These are phyloP conservation scores for Mallotus villosus DNA, from an alignment of 2,797 vertebrate genomes.

Conservation along the genomic window DNA sequence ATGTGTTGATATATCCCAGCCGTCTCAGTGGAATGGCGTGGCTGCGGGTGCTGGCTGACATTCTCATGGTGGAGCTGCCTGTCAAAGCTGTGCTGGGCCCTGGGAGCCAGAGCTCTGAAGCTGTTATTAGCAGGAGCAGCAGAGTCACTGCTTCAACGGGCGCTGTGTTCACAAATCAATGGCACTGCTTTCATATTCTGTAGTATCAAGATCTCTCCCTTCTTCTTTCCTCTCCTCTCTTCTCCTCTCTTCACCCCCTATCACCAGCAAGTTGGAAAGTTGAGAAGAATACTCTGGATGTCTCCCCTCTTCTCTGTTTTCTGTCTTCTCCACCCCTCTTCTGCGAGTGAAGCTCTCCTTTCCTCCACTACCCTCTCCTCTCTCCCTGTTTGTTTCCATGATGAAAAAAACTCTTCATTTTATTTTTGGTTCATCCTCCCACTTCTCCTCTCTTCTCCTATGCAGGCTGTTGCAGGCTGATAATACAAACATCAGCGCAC, in stretches of 20 bases:
- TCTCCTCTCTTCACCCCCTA: neutral
- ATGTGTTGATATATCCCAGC: constrained; percentile 67
- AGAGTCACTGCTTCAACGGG: neutral
- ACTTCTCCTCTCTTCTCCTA: neutral
- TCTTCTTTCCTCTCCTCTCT: no score
- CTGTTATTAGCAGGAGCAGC: constrained; percentile 42
- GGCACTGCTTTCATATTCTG: no score
- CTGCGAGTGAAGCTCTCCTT: neutral
- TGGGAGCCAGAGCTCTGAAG: constrained; percentile 38
- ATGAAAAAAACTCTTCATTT: no score
- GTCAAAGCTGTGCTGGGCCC: constrained; percentile 58
- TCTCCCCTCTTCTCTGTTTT: neutral
- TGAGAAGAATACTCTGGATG: no score
- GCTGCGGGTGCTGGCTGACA: constrained; percentile 72
- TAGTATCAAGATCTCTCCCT: no score
- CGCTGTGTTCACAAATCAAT: no score
- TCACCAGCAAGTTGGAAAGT: no score
- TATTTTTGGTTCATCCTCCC: neutral
- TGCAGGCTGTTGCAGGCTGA: constrained; percentile 49
- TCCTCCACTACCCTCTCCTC: no score
- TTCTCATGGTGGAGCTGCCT: constrained; percentile 67
- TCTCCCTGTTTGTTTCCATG: no score
- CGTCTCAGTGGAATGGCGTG: constrained; percentile 62
- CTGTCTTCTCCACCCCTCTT: neutral
- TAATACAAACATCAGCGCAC: constrained; percentile 48